These are phyloP conservation scores for Plutella xylostella DNA, from an alignment of 2,888 invertebrate genomes.

Conservation along the genomic window DNA sequence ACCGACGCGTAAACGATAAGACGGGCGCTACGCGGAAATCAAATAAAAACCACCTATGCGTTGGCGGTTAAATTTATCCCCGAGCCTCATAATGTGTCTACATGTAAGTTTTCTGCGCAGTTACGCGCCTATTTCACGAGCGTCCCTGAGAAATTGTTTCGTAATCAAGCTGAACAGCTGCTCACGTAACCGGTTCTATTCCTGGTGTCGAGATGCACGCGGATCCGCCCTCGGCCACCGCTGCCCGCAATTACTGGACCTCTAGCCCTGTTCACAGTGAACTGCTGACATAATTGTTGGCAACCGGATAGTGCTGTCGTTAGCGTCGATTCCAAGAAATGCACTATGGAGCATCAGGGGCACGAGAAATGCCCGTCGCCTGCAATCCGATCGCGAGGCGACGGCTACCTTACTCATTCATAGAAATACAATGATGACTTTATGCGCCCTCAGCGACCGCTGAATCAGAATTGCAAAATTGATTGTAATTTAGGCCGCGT, in stretches of 20 bases:
- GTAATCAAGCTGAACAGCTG: slow-evolving; percentile 44
- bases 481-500: slow-evolving; percentile 35
- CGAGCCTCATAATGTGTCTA: slow-evolving; percentile 46
- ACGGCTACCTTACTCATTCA: slow-evolving; percentile 36
- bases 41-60: slow-evolving; percentile 55
- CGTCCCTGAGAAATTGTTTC: slow-evolving; percentile 47
- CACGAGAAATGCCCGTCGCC: slow-evolving; percentile 15
- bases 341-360: slow-evolving; percentile 23
- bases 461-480: slow-evolving; percentile 32
- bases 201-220: slow-evolving; percentile 17
- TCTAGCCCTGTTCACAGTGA: too few species aligned
- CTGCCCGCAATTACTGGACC: slow-evolving; percentile 45
- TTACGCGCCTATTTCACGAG: slow-evolving; percentile 36
- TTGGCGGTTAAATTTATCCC: slow-evolving; percentile 60
- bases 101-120: slow-evolving; percentile 43
- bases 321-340: slow-evolving; percentile 45
- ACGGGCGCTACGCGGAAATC: slow-evolving; percentile 61
- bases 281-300: slow-evolving; percentile 60
- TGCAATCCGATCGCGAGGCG: slow-evolving; percentile 33
- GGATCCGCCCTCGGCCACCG: slow-evolving; percentile 12
- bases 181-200: slow-evolving; percentile 57
- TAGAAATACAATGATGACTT: slow-evolving; percentile 28
- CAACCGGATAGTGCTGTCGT: slow-evolving; percentile 46
- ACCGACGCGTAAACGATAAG: slow-evolving; percentile 48
- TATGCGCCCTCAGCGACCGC: slow-evolving; percentile 27